phyloP scores from a whole-genome alignment of 2,888 invertebrate genomes.

The Colostygia pectinataria region DNA sequence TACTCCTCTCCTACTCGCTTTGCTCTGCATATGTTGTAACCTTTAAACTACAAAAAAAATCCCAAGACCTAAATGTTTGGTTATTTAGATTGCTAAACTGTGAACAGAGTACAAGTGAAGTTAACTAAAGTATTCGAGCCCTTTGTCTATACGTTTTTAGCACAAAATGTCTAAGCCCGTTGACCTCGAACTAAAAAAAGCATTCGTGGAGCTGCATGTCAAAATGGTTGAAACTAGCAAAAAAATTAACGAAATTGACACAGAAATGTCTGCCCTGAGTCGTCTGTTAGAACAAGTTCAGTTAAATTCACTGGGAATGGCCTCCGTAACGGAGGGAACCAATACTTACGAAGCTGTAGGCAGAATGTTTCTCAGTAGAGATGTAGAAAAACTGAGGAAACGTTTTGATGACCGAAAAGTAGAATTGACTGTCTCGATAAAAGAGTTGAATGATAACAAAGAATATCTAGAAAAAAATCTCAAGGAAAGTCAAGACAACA shows the following conservation, averaged over 20 bases:
- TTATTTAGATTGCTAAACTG: too few species aligned
- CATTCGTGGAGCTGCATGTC: slow-evolving; percentile 90
- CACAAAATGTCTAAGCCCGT: slow-evolving; percentile 76
- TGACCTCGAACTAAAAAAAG: slow-evolving; percentile 86
- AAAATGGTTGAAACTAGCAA: slow-evolving; percentile 92
- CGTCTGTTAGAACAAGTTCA: slow-evolving; percentile 87
- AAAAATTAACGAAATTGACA: slow-evolving; percentile 90
- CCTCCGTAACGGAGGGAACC: slow-evolving; percentile 83
- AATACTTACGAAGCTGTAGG: slow-evolving; percentile 92
- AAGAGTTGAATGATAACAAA: slow-evolving; percentile 88
- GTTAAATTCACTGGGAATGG: slow-evolving; percentile 86
- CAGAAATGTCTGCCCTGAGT: slow-evolving; percentile 88
- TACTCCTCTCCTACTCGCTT: too few species aligned
- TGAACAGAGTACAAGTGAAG: too few species aligned
- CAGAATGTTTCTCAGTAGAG: slow-evolving; percentile 90
- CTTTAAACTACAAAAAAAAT: too few species aligned
- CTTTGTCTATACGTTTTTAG: too few species aligned
- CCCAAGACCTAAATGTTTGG: too few species aligned
- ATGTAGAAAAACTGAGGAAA: slow-evolving; percentile 84
- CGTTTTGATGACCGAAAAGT: slow-evolving; percentile 84
- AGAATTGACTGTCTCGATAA: slow-evolving; percentile 85
- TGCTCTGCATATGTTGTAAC: too few species aligned
- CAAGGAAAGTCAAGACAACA: slow-evolving; percentile 81
- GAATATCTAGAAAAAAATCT: slow-evolving; percentile 90
- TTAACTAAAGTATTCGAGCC: too few species aligned